Evolutionary conservation across 2,113 vertebrate genomes (phyloP).

Genomic region (Tragelaphus strepsiceros): DNA sequence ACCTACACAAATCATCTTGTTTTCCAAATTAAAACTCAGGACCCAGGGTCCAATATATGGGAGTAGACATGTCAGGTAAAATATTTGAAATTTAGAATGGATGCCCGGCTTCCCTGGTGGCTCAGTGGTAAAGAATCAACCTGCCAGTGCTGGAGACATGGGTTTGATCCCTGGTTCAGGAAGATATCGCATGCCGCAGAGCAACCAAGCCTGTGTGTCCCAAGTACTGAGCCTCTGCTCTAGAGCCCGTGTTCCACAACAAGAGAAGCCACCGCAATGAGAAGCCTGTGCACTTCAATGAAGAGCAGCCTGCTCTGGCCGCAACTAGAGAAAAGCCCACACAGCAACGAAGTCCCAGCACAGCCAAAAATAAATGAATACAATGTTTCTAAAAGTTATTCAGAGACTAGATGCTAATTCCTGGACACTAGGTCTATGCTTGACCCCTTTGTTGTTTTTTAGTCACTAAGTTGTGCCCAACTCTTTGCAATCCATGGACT

Average conservation of each 20-base stretch:
- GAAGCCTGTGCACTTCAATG: not conserved
- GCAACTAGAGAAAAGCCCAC: not conserved
- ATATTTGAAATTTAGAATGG: not conserved
- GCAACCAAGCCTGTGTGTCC: not conserved
- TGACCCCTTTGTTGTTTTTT: not conserved
- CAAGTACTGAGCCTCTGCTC: not conserved
- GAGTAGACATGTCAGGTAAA: not conserved
- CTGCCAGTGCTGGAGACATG: not conserved
- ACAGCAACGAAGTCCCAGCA: not conserved
- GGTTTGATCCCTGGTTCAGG: not conserved
- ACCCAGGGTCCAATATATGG: too few relatives aligned
- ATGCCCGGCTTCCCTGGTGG: not conserved
- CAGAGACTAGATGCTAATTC: not conserved
- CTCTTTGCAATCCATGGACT: not conserved
- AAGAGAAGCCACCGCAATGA: fast-evolving
- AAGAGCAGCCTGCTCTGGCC: not conserved
- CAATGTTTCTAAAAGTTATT: not conserved
- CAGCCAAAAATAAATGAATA: not conserved
- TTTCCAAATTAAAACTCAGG: not conserved
- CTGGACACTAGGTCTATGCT: not conserved
- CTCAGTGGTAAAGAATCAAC: not conserved
- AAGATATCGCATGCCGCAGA: not conserved
- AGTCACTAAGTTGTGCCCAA: not conserved
- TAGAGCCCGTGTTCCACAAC: not conserved
- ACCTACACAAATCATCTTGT: not conserved